These are phyloP conservation scores for Pseudochaenichthys georgianus DNA, from an alignment of 2,797 vertebrate species.

Conservation along the genomic window DNA sequence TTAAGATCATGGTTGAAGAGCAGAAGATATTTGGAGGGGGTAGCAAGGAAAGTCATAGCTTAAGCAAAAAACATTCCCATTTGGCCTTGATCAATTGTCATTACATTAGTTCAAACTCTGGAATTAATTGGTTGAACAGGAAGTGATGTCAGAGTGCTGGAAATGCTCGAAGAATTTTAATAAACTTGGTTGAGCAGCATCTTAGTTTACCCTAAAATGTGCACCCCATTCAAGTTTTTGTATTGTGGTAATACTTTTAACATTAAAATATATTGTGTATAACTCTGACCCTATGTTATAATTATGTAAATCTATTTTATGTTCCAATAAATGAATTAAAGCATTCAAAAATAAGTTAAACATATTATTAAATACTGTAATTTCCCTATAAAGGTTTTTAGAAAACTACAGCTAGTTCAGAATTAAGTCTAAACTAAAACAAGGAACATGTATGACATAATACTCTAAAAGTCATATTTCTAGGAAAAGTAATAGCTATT, in stretches of 20 bases:
- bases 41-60: neutral
- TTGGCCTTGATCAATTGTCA: constrained; percentile 8
- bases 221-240: neutral
- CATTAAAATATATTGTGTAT: too few relatives aligned
- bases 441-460: too few relatives aligned
- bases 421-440: too few relatives aligned
- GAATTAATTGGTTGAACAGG: neutral
- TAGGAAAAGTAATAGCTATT: neutral
- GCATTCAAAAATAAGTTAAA: too few relatives aligned
- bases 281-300: too few relatives aligned
- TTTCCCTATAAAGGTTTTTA: too few relatives aligned
- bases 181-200: neutral
- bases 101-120: neutral
- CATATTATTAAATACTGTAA: too few relatives aligned
- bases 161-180: neutral
- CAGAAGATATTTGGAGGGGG: neutral
- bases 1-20: constrained; percentile 14
- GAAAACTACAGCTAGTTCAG: too few relatives aligned
- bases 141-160: neutral
- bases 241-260: too few relatives aligned
- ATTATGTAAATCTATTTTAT: too few relatives aligned
- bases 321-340: too few relatives aligned
- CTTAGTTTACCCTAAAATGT: neutral
- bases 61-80: neutral
- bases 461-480: too few relatives aligned